Percentiles rank a stretch among this genome's conserved stretches.
These are phyloP conservation scores for Epinotia ramella DNA, from an alignment of 2,888 invertebrate genomes.

Conservation along the genomic window DNA sequence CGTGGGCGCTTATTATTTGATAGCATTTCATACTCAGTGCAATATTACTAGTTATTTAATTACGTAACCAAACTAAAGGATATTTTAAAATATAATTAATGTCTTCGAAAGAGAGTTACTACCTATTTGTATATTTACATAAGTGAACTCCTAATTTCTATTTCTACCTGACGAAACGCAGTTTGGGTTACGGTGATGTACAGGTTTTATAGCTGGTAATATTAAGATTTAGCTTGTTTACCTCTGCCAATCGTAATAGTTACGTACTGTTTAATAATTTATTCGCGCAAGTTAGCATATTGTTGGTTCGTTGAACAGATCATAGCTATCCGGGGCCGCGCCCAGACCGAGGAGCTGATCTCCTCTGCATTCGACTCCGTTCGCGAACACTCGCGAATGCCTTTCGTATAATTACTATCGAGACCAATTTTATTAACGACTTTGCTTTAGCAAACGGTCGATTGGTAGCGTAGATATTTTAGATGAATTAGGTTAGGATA, in stretches of 20 bases:
- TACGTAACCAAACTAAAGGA: conserved; percentile 86
- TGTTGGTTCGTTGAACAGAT: conserved; percentile 75
- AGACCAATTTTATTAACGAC: conserved; percentile 83
- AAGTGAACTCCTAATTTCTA: conserved; percentile 78
- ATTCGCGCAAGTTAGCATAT: conserved; percentile 83
- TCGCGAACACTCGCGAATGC: conserved; percentile 69
- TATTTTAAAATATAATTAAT: conserved; percentile 82
- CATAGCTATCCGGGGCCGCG: conserved; percentile 79
- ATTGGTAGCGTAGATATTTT: conserved; percentile 83
- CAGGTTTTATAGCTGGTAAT: conserved; percentile 85
- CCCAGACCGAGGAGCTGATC: conserved; percentile 28
- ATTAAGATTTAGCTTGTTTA: conserved; percentile 83
- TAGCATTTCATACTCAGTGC: conserved; percentile 86
- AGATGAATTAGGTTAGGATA: conserved; percentile 85
- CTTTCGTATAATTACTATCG: conserved; percentile 75
- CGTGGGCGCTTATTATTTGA: conserved; percentile 85
- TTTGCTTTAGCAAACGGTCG: conserved; percentile 82
- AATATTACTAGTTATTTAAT: conserved; percentile 87
- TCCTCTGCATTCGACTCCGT: conserved; percentile 30
- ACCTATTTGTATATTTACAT: conserved; percentile 82
- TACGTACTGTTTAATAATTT: conserved; percentile 83
- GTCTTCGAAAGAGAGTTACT: conserved; percentile 82
- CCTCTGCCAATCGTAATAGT: conserved; percentile 85
- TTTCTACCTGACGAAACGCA: conserved; percentile 75
- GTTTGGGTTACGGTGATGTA: conserved; percentile 84